Conservation (phyloP, 2,888 invertebrate genomes). For the Ashinkailepas kermadecensis region DNA sequence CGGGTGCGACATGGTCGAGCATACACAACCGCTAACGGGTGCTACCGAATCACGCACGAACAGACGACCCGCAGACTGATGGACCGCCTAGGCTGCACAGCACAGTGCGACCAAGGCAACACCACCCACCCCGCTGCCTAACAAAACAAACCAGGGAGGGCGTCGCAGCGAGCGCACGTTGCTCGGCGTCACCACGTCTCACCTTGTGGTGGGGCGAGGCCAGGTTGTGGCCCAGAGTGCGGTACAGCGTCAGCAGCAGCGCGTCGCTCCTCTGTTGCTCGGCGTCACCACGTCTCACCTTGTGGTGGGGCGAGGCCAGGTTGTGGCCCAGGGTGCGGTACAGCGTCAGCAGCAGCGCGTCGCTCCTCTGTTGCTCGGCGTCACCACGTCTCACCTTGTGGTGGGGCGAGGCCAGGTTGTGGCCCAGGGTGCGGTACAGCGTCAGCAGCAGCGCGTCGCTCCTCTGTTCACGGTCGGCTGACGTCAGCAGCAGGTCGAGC, state of each 20-base stretch:
- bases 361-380: slow-evolving; percentile 44
- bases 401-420: slow-evolving; percentile 59
- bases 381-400: slow-evolving; percentile 57
- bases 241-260: slow-evolving; percentile 48
- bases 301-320: slow-evolving; percentile 59
- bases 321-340: slow-evolving; percentile 53
- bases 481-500: slow-evolving; percentile 50
- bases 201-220: slow-evolving; percentile 61
- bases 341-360: slow-evolving; percentile 46
- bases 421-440: slow-evolving; percentile 50
- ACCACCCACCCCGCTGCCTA: slow-evolving; percentile 33
- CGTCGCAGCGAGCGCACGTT: no score
- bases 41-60: no score
- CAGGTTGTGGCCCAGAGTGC: slow-evolving; percentile 53
- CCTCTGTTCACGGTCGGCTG: slow-evolving; percentile 44
- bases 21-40: no score
- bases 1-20: no score
- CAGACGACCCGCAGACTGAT: no score
- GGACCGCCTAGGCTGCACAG: not conserved
- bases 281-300: no score
- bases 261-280: slow-evolving; percentile 43
- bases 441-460: slow-evolving; percentile 45
- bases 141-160: no score
- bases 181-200: no score
- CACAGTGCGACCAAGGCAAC: slow-evolving; percentile 37